Base-by-base conservation (phyloP, 1,140 invertebrate species). In the Pogonognathellus flavescens region DNA sequence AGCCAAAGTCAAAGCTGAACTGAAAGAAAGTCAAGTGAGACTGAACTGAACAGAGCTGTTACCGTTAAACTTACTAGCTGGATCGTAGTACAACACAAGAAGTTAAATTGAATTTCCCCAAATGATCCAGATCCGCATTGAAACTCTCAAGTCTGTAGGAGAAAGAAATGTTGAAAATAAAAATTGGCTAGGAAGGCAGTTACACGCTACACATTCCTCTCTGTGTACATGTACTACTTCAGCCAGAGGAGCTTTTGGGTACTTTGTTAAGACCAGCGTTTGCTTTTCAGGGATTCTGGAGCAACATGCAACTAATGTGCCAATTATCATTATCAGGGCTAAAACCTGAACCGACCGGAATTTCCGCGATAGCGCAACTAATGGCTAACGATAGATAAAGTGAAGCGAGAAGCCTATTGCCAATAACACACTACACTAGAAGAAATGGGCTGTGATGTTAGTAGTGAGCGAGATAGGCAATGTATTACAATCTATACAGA, bases 311-410 rank as follows among this genome's bases (percentile, higher is more conserved):
- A 22, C 55, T 62, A 82, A 82, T 82, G 81, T 82, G 81, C 81
- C 81, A 82, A 82, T 82, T 82, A 82, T 82, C 81, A 82, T 82
- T 82, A 82, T 82, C 81, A 82, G 57, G 81, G 59, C 31, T 59
- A 60, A 82, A 81, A 81, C 80, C 80, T 57, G 80, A 59, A 81
- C 80, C 80, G 31, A 81, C 80, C 80, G 80, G 80, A 81, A 81
- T 81, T 81, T 81, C 55, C 50, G 50, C 31, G 80, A 76, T 76
- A 76, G 70, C 70, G 70, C 31, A 76, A 76, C 70, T 76, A 76
- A 76, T 76, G 70, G 70, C 70, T 50, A 76, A 76, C 70, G 70
- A 76, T 76, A 76, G 70, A 76, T 76, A 76, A 76, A 76, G 70
- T 18, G 70, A 76, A 76, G 41, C 41, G 70, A 76, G 70, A 49